Evolutionary conservation across 2,113 vertebrate genomes (phyloP).

Genomic region (Glaucomys volans): DNA sequence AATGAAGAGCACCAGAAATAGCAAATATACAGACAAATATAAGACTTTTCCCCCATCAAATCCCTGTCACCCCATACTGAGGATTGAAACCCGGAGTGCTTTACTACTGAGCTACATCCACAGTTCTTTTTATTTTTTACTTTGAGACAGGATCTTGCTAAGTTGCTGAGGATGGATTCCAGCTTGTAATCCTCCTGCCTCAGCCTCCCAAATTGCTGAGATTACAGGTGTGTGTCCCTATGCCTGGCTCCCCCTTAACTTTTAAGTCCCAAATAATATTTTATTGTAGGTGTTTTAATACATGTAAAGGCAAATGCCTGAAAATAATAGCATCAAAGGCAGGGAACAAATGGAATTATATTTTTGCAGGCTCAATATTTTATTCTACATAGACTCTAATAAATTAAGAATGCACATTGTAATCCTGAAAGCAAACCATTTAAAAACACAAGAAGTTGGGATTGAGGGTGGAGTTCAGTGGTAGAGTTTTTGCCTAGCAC

Average conservation of each 20-base stretch:
- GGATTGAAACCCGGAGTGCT: too few relatives aligned
- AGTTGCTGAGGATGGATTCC: too few relatives aligned
- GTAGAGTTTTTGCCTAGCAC: neutral
- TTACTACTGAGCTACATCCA: too few relatives aligned
- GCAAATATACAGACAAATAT: neutral
- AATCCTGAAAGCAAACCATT: neutral
- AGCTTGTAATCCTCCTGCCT: too few relatives aligned
- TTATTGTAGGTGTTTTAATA: neutral
- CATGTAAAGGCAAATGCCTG: neutral
- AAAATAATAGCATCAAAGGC: neutral
- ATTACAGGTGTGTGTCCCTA: too few relatives aligned
- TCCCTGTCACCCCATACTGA: too few relatives aligned
- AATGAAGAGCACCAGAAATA: neutral
- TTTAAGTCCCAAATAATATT: constrained; percentile 11
- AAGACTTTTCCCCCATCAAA: neutral
- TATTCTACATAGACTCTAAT: neutral
- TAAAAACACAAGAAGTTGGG: neutral
- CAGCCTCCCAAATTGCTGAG: too few relatives aligned
- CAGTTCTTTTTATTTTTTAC: too few relatives aligned
- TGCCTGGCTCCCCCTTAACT: neutral
- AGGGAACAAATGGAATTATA: neutral
- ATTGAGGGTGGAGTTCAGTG: neutral
- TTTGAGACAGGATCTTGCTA: too few relatives aligned
- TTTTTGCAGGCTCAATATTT: neutral
- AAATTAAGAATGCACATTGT: neutral